Conservation (phyloP, 1,140 invertebrate species). For the Stenopsyche tienmushanensis region DNA sequence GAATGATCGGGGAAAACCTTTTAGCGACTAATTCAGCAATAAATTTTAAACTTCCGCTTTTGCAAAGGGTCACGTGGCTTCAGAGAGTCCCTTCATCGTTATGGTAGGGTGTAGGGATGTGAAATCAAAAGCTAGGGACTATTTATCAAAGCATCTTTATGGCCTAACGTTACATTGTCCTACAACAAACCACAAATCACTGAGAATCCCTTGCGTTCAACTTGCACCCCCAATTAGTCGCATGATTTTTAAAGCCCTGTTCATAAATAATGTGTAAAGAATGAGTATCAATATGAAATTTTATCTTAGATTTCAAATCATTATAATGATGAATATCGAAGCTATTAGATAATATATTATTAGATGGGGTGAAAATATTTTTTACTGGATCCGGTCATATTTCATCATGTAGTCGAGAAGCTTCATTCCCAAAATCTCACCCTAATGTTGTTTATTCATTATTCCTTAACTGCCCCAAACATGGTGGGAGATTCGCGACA, state of each 20-base stretch:
- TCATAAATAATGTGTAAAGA: too few relatives aligned
- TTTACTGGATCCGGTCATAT: too few relatives aligned
- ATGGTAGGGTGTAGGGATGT: conserved; percentile 28
- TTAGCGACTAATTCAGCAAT: conserved; percentile 41
- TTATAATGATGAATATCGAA: too few relatives aligned
- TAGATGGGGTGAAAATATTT: too few relatives aligned
- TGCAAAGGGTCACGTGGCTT: neutral
- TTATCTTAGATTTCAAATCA: too few relatives aligned
- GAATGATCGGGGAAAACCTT: conserved; percentile 33
- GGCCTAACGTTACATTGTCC: conserved; percentile 23
- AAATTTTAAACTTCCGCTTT: conserved; percentile 40
- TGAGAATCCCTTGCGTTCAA: neutral
- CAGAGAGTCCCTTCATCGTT: neutral
- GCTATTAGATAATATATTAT: too few relatives aligned
- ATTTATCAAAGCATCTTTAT: conserved; percentile 39
- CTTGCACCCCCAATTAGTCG: neutral
- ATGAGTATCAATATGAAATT: too few relatives aligned
- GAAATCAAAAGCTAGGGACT: conserved; percentile 32
- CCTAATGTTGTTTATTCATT: conserved; percentile 37
- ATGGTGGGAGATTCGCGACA: conserved; percentile 24
- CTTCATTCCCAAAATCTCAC: conserved; percentile 5
- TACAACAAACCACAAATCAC: conserved; percentile 40
- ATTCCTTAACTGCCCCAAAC: conserved; percentile 16
- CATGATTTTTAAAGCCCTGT: neutral
- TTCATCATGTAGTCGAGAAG: too few relatives aligned